Conservation (phyloP, 30 jellyfish, hydroid and myxozoan species). For the Hydra vulgaris region DNA sequence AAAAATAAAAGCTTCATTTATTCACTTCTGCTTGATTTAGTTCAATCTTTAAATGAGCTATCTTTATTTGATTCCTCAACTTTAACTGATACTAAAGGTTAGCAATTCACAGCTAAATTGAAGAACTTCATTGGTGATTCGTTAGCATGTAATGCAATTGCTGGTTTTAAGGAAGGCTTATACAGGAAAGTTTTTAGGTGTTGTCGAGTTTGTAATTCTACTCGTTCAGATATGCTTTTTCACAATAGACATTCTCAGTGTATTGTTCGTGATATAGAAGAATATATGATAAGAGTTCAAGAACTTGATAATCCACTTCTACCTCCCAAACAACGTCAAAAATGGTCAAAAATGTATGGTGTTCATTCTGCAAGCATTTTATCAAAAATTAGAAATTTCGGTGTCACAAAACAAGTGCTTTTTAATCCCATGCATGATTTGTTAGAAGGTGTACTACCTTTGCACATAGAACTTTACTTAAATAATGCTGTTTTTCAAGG, state of each 20-base stretch:
- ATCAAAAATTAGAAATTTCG: not conserved
- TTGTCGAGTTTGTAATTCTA: not conserved
- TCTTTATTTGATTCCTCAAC: not conserved
- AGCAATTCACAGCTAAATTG: not conserved
- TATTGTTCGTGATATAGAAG: not conserved
- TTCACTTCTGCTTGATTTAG: not conserved
- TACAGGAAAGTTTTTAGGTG: not conserved
- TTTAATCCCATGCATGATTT: not conserved
- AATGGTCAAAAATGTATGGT: not conserved
- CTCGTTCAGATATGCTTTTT: not conserved
- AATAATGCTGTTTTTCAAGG: not conserved
- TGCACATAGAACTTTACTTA: not conserved
- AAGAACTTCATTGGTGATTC: not conserved
- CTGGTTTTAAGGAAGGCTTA: not conserved
- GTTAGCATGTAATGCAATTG: not conserved
- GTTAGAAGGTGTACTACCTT: not conserved
- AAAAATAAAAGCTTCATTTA: not conserved
- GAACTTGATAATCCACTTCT: not conserved
- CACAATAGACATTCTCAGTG: not conserved
- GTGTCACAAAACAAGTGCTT: not conserved
- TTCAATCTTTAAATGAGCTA: not conserved
- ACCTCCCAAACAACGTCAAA: not conserved
- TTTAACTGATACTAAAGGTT: not conserved
- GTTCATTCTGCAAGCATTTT: not conserved
- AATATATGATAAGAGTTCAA: not conserved